Percentiles rank a stretch among this genome's conserved stretches.
These are phyloP conservation scores for Ahaetulla prasina DNA, from an alignment of 2,113 vertebrate species.

Conservation along the genomic window DNA sequence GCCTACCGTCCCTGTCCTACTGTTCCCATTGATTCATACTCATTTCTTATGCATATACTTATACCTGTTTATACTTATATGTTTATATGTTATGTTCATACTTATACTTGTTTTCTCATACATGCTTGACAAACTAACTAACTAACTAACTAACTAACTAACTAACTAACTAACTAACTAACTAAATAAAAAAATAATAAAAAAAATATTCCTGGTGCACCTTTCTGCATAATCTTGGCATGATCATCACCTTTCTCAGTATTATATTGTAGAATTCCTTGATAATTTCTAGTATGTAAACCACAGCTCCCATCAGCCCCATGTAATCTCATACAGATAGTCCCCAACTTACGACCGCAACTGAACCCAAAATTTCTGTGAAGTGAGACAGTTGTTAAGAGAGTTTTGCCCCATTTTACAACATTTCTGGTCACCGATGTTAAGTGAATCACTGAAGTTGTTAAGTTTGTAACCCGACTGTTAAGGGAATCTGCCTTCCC, in stretches of 20 bases:
- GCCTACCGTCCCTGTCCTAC: too few relatives aligned
- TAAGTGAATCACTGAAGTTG: not conserved
- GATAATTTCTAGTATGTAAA: too few relatives aligned
- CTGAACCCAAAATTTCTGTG: not conserved
- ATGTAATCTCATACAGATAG: not conserved
- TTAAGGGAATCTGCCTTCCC: not conserved
- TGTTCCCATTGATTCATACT: too few relatives aligned
- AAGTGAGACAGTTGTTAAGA: not conserved
- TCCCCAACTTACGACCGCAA: not conserved
- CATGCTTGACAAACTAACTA: too few relatives aligned
- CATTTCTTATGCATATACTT: too few relatives aligned
- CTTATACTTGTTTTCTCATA: too few relatives aligned
- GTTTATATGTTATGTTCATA: too few relatives aligned
- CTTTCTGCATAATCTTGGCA: not conserved
- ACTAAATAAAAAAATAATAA: too few relatives aligned
- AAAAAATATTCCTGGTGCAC: not conserved
- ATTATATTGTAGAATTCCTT: not conserved
- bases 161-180: too few relatives aligned
- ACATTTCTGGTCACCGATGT: not conserved
- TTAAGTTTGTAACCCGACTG: not conserved
- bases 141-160: too few relatives aligned
- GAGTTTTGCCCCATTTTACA: not conserved
- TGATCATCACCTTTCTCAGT: not conserved
- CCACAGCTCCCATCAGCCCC: not conserved
- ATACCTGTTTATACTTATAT: too few relatives aligned